Percentiles rank a stretch among this genome's conserved stretches.
These are phyloP conservation scores for Peromyscus nudipes DNA, from an alignment of 2,797 vertebrate species.

Conservation along the genomic window DNA sequence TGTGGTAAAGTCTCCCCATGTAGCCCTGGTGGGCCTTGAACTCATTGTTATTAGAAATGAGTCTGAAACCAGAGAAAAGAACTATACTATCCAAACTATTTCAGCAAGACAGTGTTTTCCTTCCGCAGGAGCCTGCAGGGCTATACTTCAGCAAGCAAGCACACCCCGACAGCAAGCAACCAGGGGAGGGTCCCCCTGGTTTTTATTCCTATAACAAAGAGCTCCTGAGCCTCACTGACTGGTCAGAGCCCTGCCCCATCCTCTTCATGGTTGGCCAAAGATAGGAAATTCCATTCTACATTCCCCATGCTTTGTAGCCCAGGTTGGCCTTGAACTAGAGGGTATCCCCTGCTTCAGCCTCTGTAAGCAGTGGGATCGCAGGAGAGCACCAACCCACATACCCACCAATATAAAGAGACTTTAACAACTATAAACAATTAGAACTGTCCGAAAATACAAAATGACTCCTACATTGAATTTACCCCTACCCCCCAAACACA, in stretches of 20 bases:
- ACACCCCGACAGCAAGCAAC: not conserved
- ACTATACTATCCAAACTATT: not conserved
- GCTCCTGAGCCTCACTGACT: not conserved
- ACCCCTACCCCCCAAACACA: not conserved
- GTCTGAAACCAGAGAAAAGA: not conserved
- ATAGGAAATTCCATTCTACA: not conserved
- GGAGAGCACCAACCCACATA: not conserved
- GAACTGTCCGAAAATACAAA: constrained; percentile 37
- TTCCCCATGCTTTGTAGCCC: not conserved
- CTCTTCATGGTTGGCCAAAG: not conserved
- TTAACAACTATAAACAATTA: constrained; percentile 24
- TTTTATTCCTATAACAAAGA: not conserved
- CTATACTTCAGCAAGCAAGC: not conserved
- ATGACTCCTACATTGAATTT: not conserved
- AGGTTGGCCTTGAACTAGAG: not conserved
- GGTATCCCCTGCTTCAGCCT: not conserved
- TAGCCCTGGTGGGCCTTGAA: not conserved
- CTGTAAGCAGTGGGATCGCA: not conserved
- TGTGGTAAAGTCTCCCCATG: not conserved
- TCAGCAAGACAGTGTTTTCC: not conserved
- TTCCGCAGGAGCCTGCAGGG: not conserved
- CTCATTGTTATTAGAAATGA: not conserved
- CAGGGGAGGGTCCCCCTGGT: not conserved
- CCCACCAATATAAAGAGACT: not conserved
- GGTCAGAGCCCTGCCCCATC: not conserved